A percentile compares a stretch with the other conserved stretches of the same genome.
Conservation (phyloP, 2,797 vertebrate genomes). For the Darevskia mixta region DNA sequence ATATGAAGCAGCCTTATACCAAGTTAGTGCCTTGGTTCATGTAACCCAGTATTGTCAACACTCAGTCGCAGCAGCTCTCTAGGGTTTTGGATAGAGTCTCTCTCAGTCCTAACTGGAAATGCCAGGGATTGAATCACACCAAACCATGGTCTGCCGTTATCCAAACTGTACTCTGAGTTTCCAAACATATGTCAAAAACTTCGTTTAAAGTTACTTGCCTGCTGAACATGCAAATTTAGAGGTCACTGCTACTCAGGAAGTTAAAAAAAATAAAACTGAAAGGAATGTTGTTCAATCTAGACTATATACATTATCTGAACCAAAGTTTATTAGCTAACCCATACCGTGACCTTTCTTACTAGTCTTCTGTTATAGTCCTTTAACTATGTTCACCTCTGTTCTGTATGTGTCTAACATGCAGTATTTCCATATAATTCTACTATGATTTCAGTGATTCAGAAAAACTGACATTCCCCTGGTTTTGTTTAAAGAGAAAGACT, state of each 20-base stretch:
- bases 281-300: not conserved
- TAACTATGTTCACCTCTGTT: not conserved
- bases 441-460: not conserved
- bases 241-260: not conserved
- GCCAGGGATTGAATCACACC: too few relatives aligned
- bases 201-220: not conserved
- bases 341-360: not conserved
- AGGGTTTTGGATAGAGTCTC: too few relatives aligned
- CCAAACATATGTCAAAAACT: not conserved
- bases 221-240: not conserved
- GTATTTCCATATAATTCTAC: not conserved
- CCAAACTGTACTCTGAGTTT: not conserved
- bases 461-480: not conserved
- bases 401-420: not conserved
- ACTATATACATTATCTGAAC: not conserved
- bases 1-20: not conserved
- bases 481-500: not conserved
- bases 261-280: constrained; percentile 19
- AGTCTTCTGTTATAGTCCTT: not conserved
- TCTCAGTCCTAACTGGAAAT: too few relatives aligned
- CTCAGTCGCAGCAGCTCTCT: too few relatives aligned
- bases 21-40: too few relatives aligned
- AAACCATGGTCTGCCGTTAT: too few relatives aligned
- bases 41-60: too few relatives aligned
- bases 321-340: not conserved